Conservation (phyloP, 1,140 invertebrate species). For the Aculops lycopersici region DNA sequence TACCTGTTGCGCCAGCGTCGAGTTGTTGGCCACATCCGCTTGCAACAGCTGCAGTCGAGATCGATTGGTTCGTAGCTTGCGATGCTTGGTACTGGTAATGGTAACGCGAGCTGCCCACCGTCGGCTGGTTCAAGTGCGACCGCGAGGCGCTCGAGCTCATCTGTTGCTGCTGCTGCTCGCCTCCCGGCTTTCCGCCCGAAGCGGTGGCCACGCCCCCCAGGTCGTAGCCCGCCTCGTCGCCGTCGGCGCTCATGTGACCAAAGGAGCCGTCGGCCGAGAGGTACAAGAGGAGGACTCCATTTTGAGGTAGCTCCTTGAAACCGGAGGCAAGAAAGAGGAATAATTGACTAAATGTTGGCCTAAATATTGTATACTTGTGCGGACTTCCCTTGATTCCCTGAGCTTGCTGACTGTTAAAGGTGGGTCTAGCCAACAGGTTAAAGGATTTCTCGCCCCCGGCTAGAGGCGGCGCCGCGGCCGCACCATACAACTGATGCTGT, state of each 20-base stretch:
- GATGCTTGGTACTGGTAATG: neutral
- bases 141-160: too few species aligned
- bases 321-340: constrained; percentile 62
- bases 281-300: constrained; percentile 62
- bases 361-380: constrained; percentile 82
- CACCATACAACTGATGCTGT: constrained; percentile 12
- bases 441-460: constrained; percentile 14
- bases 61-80: neutral
- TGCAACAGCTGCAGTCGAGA: too few species aligned
- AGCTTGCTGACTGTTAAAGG: constrained; percentile 28
- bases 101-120: constrained; percentile 2
- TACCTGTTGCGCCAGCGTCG: neutral
- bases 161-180: too few species aligned
- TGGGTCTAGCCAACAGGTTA: neutral
- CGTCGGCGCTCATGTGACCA: constrained; percentile 38
- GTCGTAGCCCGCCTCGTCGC: constrained; percentile 38
- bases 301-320: constrained; percentile 64
- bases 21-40: too few species aligned
- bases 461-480: constrained; percentile 7
- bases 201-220: constrained; percentile 60
- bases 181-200: too few species aligned
- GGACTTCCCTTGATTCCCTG: constrained; percentile 20
- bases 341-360: constrained; percentile 68
- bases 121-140: too few species aligned
- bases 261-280: constrained; percentile 72